A percentile compares a stretch with the other conserved stretches of the same genome.
phyloP scores from a whole-genome alignment of 92 coral and sea anemone species.

The Actinostola sp. region DNA sequence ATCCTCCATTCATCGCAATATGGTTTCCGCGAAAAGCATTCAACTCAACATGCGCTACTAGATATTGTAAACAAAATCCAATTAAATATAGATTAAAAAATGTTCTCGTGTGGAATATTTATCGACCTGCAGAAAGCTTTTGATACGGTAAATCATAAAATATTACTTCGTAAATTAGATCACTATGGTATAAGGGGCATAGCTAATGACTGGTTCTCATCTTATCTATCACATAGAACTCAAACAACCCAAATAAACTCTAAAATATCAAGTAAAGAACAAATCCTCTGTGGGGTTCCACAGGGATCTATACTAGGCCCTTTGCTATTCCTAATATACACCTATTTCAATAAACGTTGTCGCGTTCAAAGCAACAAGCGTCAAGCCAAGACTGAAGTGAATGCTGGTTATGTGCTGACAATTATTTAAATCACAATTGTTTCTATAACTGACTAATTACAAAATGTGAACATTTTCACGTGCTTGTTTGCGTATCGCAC shows the following conservation, averaged over 20 bases:
- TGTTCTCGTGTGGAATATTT: slow-evolving; percentile 37
- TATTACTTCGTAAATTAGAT: slow-evolving; percentile 12
- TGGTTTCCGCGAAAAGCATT: slow-evolving; percentile 31
- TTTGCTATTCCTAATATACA: too few relatives aligned
- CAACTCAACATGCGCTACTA: slow-evolving; percentile 41
- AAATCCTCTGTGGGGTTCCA: too few relatives aligned
- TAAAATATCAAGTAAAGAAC: too few relatives aligned
- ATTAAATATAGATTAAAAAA: slow-evolving; percentile 32
- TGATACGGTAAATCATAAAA: slow-evolving; percentile 37
- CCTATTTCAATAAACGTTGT: too few relatives aligned
- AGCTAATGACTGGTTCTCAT: not conserved
- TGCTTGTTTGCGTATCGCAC: too few relatives aligned
- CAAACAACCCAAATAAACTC: not conserved
- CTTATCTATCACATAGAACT: not conserved
- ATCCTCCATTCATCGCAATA: slow-evolving; percentile 30
- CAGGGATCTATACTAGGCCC: too few relatives aligned
- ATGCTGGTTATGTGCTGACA: too few relatives aligned
- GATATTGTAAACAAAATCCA: slow-evolving; percentile 39
- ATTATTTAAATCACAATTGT: too few relatives aligned
- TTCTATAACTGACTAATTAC: too few relatives aligned
- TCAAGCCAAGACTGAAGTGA: too few relatives aligned
- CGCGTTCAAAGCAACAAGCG: too few relatives aligned
- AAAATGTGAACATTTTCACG: too few relatives aligned
- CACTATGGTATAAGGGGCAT: slow-evolving; percentile 19
- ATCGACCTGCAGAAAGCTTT: slow-evolving; percentile 50